A percentile compares a stretch with the other conserved stretches of the same genome.
Evolutionary conservation across 64 coral and sea anemone genomes (phyloP).

Genomic region (Exaiptasia diaphana): DNA sequence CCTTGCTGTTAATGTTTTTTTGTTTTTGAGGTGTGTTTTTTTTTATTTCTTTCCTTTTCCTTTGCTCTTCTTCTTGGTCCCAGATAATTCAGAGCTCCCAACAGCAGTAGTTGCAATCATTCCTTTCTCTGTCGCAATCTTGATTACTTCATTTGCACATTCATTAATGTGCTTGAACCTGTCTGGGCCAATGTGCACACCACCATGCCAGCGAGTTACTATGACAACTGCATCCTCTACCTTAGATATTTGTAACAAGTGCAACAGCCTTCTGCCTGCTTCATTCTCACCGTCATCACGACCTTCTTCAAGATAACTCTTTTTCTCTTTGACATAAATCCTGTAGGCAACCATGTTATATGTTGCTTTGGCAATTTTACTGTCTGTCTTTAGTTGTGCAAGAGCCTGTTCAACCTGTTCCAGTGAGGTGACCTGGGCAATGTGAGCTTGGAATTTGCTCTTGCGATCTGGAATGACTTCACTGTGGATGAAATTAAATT

Average conservation of each 20-base stretch:
- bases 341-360: constrained; percentile 1
- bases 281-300: not conserved
- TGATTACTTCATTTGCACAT: constrained; percentile 80
- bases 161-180: constrained; percentile 98
- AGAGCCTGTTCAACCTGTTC: not conserved
- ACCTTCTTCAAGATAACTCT: not conserved
- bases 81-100: no score
- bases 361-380: not conserved
- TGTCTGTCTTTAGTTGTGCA: not conserved
- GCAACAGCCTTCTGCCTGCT: constrained; percentile 53
- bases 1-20: no score
- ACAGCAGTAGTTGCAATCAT: no score
- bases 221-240: constrained; percentile 79
- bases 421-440: not conserved
- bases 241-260: constrained; percentile 70
- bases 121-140: no score
- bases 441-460: not conserved
- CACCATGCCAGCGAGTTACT: constrained; percentile 93
- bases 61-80: no score
- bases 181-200: constrained; percentile 82
- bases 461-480: not conserved
- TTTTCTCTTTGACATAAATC: not conserved
- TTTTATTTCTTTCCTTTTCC: no score
- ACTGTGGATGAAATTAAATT: not conserved
- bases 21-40: no score